These are phyloP conservation scores for Sarotherodon lohbergeri DNA, from an alignment of 2,113 vertebrate genomes.

Conservation along the genomic window DNA sequence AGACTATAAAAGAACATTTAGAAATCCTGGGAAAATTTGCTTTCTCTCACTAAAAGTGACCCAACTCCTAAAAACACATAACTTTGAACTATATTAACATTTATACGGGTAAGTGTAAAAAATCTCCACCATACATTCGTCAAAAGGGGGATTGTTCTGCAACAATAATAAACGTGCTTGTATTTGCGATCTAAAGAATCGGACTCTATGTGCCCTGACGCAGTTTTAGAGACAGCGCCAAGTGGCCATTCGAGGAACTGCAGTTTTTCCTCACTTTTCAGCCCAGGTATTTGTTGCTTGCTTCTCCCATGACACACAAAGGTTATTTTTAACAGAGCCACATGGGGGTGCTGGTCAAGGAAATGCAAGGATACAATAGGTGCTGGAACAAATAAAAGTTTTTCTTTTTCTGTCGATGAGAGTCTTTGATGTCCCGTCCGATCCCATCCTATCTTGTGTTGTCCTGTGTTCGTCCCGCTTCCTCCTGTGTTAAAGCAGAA, in stretches of 20 bases:
- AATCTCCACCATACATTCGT: neutral
- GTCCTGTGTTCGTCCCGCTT: slow-evolving; percentile 4
- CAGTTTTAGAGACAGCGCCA: neutral
- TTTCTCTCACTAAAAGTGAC: neutral
- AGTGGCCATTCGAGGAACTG: neutral
- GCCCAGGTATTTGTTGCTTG: neutral
- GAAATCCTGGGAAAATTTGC: neutral
- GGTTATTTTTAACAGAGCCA: neutral
- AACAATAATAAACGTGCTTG: neutral
- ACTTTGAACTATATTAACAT: neutral
- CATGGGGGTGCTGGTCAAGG: neutral
- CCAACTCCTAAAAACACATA: neutral
- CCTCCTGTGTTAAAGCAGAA: slow-evolving; percentile 23
- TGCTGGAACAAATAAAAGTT: neutral
- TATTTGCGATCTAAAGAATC: neutral
- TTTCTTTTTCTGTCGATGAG: neutral
- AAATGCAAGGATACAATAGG: neutral
- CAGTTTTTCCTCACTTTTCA: neutral
- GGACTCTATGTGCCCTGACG: neutral
- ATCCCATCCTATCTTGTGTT: neutral
- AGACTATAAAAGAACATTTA: neutral
- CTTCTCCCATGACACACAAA: neutral
- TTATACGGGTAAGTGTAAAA: neutral
- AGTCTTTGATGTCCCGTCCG: neutral
- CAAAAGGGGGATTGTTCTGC: neutral